Evolutionary conservation across 2,113 vertebrate species (phyloP).

Genomic region (Chelonoidis abingdonii): DNA sequence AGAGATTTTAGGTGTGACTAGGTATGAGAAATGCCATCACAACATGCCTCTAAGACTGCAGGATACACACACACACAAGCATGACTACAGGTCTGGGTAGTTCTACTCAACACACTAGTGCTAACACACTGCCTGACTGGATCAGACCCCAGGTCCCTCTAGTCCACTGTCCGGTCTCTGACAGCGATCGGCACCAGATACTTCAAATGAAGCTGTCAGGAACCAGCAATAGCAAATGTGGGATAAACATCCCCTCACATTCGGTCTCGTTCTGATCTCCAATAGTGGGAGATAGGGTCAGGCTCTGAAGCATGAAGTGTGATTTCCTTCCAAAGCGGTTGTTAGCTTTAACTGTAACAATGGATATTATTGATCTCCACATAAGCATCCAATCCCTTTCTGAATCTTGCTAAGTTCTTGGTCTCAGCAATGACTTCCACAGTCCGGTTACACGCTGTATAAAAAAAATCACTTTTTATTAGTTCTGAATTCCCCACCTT

Average conservation of each 20-base stretch:
- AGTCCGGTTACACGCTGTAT: background rate
- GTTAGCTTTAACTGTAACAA: background rate
- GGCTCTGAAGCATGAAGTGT: background rate
- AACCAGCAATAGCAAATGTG: background rate
- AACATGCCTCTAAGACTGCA: background rate
- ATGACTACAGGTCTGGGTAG: background rate
- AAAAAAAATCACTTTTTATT: background rate
- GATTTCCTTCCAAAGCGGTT: background rate
- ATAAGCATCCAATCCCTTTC: background rate
- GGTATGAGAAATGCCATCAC: background rate
- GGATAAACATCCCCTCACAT: background rate
- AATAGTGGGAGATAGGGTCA: background rate
- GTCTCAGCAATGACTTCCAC: background rate
- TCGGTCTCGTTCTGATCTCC: background rate
- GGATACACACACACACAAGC: background rate
- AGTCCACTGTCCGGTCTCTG: background rate
- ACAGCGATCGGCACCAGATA: background rate
- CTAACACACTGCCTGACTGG: background rate
- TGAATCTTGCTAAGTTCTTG: background rate
- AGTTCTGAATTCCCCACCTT: slow-evolving; percentile 3
- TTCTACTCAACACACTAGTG: background rate
- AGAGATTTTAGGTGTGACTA: background rate
- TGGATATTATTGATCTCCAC: background rate
- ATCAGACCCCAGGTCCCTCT: background rate
- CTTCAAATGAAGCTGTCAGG: background rate